phyloP scores from a whole-genome alignment of 2,113 vertebrate genomes.

The Numida meleagris region DNA sequence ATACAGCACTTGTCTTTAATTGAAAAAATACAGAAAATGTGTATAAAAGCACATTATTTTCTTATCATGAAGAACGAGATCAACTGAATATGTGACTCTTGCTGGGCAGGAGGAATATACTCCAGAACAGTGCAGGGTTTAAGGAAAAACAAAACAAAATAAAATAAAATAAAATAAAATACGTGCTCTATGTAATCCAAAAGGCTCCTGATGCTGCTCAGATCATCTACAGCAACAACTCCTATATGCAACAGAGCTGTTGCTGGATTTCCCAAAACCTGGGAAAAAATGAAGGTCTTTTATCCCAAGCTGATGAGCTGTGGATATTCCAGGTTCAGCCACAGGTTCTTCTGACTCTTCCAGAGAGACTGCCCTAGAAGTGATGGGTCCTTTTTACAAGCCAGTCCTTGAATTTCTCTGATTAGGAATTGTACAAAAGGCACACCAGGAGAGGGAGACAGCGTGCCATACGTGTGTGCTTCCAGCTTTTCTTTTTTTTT shows the following conservation, averaged over 20 bases:
- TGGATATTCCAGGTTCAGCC: background rate
- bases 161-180: background rate
- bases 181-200: background rate
- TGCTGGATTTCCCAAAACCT: background rate
- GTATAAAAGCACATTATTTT: background rate
- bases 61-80: background rate
- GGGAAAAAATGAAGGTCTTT: background rate
- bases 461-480: background rate
- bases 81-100: background rate
- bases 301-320: background rate
- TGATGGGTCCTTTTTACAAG: background rate
- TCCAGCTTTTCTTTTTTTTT: background rate
- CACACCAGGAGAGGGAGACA: constrained; percentile 38
- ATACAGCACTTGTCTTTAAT: background rate
- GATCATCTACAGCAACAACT: background rate
- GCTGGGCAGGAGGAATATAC: background rate
- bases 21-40: background rate
- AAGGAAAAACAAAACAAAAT: background rate
- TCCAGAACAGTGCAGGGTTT: background rate
- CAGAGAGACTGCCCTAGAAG: background rate
- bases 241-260: background rate
- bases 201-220: background rate
- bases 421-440: background rate
- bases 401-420: background rate
- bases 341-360: background rate